These are phyloP conservation scores for Ligdia adustata DNA, from an alignment of 2,888 invertebrate genomes.

Conservation along the genomic window DNA sequence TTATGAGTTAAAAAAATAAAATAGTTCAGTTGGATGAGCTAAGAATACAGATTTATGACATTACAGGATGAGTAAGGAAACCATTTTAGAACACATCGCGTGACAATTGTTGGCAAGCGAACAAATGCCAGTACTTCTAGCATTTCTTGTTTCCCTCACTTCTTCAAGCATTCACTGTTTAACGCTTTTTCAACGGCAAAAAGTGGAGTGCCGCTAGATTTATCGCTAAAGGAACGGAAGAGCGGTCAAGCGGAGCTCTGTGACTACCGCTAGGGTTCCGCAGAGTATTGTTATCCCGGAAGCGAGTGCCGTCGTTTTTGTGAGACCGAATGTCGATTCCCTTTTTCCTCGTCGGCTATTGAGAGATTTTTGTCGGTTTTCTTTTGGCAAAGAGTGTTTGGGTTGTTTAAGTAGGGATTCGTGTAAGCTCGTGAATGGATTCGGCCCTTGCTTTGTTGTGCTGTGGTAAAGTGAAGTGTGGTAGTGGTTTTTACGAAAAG, in stretches of 20 bases:
- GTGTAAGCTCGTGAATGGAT: slow-evolving; percentile 7
- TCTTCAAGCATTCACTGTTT: slow-evolving; percentile 30
- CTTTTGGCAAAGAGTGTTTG: slow-evolving; percentile 11
- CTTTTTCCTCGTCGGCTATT: slow-evolving; percentile 15
- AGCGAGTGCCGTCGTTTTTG: slow-evolving; percentile 18
- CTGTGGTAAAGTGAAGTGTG: not conserved
- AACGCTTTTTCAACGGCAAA: slow-evolving; percentile 39
- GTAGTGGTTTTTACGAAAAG: no score
- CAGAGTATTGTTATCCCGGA: slow-evolving; percentile 34
- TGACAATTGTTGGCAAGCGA: no score
- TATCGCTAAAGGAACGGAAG: slow-evolving; percentile 45
- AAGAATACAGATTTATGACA: no score
- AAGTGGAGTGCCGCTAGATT: slow-evolving; percentile 43
- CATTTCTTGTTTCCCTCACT: not conserved
- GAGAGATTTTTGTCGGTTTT: slow-evolving; percentile 11
- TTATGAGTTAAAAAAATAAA: no score
- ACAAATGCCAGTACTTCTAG: no score
- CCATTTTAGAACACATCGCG: no score
- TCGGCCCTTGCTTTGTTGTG: not conserved
- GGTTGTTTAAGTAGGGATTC: slow-evolving; percentile 15
- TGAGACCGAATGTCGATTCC: slow-evolving; percentile 17
- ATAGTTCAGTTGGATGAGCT: no score
- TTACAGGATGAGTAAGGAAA: no score
- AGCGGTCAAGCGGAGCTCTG: slow-evolving; percentile 41
- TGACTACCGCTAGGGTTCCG: slow-evolving; percentile 32